These are phyloP conservation scores for Corythaeola cristata DNA, from an alignment of 2,113 vertebrate genomes.

Conservation along the genomic window DNA sequence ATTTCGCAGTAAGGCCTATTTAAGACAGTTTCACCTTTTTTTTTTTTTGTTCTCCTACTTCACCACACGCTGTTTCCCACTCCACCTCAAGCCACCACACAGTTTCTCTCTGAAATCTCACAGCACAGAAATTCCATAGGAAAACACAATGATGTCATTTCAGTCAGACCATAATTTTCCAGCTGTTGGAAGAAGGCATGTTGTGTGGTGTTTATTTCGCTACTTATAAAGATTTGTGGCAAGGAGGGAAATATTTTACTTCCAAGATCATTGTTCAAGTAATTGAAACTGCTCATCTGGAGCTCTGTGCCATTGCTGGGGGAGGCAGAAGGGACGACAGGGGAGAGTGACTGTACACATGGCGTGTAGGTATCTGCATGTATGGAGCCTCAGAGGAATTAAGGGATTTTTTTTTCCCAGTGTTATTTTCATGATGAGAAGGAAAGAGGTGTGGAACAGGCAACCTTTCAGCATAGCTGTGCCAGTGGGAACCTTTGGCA, in stretches of 20 bases:
- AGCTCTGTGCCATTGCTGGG: neutral
- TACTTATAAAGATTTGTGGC: conserved; percentile 65
- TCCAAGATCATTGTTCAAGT: conserved; percentile 62
- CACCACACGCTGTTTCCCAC: neutral
- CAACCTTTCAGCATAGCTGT: neutral
- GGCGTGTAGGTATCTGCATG: neutral
- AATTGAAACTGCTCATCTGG: conserved; percentile 40
- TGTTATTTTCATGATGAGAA: neutral
- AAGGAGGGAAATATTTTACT: conserved; percentile 53
- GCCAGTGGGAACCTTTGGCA: neutral
- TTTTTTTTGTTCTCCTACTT: neutral
- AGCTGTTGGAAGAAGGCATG: conserved; percentile 61
- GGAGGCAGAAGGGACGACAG: neutral
- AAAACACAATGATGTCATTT: conserved; percentile 61
- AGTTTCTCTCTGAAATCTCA: conserved; percentile 5
- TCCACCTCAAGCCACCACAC: neutral
- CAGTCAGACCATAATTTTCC: conserved; percentile 62
- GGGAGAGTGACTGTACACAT: fast-evolving
- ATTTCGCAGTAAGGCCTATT: neutral
- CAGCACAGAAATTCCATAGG: conserved; percentile 31
- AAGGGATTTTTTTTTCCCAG: neutral
- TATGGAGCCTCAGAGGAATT: neutral
- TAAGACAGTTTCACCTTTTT: neutral
- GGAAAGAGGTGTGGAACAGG: neutral
- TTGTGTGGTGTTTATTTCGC: conserved; percentile 58